Conservation (phyloP, 2,888 invertebrate species). For the Agriopis aurantiaria region DNA sequence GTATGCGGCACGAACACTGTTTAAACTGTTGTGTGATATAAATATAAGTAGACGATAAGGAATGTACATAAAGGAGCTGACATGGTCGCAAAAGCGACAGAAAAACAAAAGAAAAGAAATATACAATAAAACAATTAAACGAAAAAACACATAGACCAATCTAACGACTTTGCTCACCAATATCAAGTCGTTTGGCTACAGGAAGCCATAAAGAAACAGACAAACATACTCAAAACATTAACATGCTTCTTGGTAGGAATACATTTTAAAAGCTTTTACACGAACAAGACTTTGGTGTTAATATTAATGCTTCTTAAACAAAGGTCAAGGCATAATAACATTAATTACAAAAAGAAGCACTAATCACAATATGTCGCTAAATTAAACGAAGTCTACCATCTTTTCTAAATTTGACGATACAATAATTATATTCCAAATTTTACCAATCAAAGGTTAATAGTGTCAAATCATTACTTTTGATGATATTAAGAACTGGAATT, state of each 20-base stretch:
- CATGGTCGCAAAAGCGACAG: too few species aligned
- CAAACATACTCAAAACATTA: too few species aligned
- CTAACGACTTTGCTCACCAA: too few species aligned
- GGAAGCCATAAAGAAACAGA: neutral
- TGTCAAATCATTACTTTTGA: conserved; percentile 24
- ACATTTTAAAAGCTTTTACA: neutral
- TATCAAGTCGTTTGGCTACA: neutral
- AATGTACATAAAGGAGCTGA: too few species aligned
- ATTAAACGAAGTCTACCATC: neutral
- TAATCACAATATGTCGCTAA: neutral
- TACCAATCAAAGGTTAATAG: conserved; percentile 29
- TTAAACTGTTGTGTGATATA: too few species aligned
- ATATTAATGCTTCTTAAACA: neutral
- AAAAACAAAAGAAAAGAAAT: too few species aligned
- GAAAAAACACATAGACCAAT: too few species aligned
- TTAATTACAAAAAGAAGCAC: conserved; percentile 5
- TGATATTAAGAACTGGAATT: conserved; percentile 6
- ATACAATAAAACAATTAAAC: too few species aligned
- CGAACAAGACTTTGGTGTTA: neutral
- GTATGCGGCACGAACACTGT: too few species aligned
- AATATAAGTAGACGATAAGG: too few species aligned
- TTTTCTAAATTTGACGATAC: neutral
- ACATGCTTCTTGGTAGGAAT: too few species aligned
- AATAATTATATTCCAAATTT: conserved; percentile 6
- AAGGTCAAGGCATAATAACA: conserved; percentile 2